phyloP scores from a whole-genome alignment of 2,888 invertebrate genomes.

The Xestia sexstrigata region DNA sequence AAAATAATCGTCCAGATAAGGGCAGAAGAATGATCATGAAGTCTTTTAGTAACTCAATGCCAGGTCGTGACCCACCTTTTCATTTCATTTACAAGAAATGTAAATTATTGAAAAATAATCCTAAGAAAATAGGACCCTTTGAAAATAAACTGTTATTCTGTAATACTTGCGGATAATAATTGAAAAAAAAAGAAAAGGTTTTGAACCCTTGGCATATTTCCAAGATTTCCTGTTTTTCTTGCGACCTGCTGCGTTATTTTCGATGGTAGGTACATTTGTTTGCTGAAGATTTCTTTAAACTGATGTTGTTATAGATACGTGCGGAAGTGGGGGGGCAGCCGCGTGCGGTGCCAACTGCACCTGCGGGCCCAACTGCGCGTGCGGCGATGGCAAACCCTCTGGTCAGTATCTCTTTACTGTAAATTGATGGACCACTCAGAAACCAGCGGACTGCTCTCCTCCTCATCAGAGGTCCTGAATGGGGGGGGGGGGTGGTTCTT shows the following conservation, averaged over 20 bases:
- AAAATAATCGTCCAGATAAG: background rate
- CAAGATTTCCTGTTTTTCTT: background rate
- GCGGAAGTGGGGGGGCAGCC: conserved; percentile 84
- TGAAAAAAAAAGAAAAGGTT: background rate
- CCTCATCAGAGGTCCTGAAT: background rate
- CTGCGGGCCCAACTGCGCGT: conserved; percentile 90
- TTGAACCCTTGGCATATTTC: background rate
- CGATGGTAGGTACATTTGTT: background rate
- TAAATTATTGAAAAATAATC: background rate
- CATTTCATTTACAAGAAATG: background rate
- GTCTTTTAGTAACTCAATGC: background rate
- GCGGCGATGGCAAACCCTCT: conserved; percentile 82
- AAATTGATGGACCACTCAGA: too few species aligned
- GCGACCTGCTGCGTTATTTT: background rate
- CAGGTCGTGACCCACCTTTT: background rate
- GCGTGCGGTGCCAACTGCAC: conserved; percentile 90
- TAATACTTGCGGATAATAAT: background rate
- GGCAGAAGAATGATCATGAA: background rate
- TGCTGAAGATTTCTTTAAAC: background rate
- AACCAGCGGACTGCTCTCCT: background rate
- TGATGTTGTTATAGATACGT: conserved; percentile 84
- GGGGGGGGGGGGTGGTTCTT: too few species aligned
- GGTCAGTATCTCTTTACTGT: conserved; percentile 60
- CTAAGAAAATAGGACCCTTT: background rate
- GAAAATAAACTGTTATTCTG: background rate